A percentile compares a stretch with the other conserved stretches of the same genome.
Conservation (phyloP, 30 jellyfish, hydroid and myxozoan species). For the Nemopilema nomurai region DNA sequence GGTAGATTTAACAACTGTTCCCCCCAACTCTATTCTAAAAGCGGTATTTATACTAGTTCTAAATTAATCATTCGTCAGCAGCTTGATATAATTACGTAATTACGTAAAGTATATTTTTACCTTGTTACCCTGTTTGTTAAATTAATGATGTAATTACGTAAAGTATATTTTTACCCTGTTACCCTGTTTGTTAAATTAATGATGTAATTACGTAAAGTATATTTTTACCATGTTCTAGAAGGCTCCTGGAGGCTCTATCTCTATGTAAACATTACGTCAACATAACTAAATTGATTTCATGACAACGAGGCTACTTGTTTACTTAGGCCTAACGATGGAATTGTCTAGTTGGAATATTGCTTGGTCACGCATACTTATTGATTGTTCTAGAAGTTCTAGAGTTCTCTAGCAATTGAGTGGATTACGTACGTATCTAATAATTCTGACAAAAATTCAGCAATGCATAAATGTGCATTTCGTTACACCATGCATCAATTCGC, state of each 20-base stretch:
- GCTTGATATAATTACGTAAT: no score
- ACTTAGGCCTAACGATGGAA: constrained; percentile 44
- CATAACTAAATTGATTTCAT: constrained; percentile 10
- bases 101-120: no score
- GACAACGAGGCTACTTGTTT: constrained; percentile 34
- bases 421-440: constrained; percentile 11
- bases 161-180: no score
- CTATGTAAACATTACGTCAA: no score
- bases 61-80: constrained; percentile 10
- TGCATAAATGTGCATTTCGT: no score
- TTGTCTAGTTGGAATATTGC: constrained; percentile 23
- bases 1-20: constrained; percentile 14
- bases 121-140: no score
- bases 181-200: no score
- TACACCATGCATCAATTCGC: no score
- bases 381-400: constrained; percentile 23
- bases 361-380: constrained; percentile 1
- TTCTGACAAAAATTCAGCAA: not conserved
- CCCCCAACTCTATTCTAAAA: constrained; percentile 12
- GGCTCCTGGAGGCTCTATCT: no score
- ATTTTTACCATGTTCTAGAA: constrained; percentile 10
- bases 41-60: constrained; percentile 22
- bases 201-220: no score
- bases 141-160: no score
- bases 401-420: constrained; percentile 11